Conservation (phyloP, 1,140 invertebrate genomes). For the Hylaeus volcanicus region DNA sequence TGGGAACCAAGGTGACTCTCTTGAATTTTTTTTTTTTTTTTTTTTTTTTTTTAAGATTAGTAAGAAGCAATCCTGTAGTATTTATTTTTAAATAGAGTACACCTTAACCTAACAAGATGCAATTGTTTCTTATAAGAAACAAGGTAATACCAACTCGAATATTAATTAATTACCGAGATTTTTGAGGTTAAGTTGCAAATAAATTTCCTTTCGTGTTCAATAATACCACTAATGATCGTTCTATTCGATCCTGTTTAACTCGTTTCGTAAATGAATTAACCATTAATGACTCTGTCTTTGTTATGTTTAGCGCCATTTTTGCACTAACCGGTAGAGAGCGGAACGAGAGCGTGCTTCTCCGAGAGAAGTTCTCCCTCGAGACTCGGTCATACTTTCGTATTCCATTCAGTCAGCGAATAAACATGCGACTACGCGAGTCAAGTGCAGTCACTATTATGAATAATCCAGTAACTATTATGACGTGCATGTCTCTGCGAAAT, state of each 20-base stretch:
- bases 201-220: too few species aligned
- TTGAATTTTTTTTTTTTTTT: too few species aligned
- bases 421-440: conserved; percentile 7
- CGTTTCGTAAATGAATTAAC: not conserved
- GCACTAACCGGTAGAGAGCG: not conserved
- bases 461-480: not conserved
- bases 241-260: not conserved
- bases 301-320: not conserved
- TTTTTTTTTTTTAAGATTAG: too few species aligned
- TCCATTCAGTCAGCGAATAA: conserved; percentile 18
- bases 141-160: too few species aligned
- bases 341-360: not conserved
- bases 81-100: too few species aligned
- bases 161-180: too few species aligned
- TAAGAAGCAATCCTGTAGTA: too few species aligned
- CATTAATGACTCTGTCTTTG: not conserved
- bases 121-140: too few species aligned
- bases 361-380: not conserved
- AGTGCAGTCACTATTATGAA: not conserved
- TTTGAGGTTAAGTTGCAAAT: too few species aligned
- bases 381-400: not conserved
- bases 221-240: too few species aligned
- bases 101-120: too few species aligned
- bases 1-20: too few species aligned
- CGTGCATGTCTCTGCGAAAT: not conserved